Conservation (phyloP, 2,113 vertebrate species). For the Prunella himalayana region DNA sequence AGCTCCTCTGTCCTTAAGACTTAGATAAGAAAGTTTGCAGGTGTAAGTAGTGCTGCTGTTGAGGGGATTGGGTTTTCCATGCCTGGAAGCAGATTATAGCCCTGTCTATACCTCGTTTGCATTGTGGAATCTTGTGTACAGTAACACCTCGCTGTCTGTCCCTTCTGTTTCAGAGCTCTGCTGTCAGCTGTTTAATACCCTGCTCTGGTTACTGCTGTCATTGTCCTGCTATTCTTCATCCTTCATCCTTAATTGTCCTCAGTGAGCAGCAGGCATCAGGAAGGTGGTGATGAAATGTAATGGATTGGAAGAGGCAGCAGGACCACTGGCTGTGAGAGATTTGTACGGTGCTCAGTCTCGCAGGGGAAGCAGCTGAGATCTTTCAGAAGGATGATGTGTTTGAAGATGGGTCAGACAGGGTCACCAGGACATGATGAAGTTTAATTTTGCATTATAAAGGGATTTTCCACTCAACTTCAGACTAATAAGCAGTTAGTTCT, state of each 20-base stretch:
- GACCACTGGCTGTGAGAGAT: not conserved
- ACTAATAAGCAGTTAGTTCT: not conserved
- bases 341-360: not conserved
- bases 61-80: not conserved
- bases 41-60: not conserved
- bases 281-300: not conserved
- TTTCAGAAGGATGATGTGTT: not conserved
- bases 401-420: not conserved
- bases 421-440: not conserved
- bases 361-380: not conserved
- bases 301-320: not conserved
- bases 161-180: not conserved
- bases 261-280: not conserved
- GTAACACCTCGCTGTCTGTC: not conserved
- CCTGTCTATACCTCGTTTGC: accelerated
- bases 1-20: not conserved
- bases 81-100: not conserved
- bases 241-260: not conserved
- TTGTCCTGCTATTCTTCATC: not conserved
- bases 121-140: not conserved
- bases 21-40: not conserved
- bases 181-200: not conserved
- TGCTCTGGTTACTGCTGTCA: not conserved
- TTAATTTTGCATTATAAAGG: not conserved
- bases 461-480: not conserved